phyloP scores from a whole-genome alignment of 2,888 invertebrate species.

The Allacma fusca region DNA sequence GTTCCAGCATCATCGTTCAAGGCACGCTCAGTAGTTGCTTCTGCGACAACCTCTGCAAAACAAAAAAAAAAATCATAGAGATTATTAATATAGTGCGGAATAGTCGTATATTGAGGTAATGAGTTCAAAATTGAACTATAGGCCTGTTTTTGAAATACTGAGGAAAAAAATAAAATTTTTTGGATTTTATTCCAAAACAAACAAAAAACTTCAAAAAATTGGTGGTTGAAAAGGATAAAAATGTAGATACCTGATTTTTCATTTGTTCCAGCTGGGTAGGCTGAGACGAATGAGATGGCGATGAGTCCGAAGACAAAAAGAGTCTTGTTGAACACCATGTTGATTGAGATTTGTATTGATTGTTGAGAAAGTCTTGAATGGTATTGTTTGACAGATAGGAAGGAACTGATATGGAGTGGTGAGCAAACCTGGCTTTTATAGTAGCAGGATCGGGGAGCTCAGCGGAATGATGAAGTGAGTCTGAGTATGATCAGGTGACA shows the following conservation, averaged over 20 bases:
- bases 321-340: slow-evolving; percentile 38
- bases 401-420: slow-evolving; percentile 41
- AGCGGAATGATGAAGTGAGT: background rate
- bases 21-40: slow-evolving; percentile 10
- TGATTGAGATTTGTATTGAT: slow-evolving; percentile 13
- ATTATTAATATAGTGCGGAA: too few species aligned
- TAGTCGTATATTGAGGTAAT: too few species aligned
- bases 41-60: slow-evolving; percentile 16
- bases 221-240: too few species aligned
- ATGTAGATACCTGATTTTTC: slow-evolving; percentile 42
- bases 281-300: slow-evolving; percentile 30
- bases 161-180: too few species aligned
- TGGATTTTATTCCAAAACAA: too few species aligned
- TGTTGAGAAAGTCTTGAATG: slow-evolving; percentile 12
- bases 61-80: background rate
- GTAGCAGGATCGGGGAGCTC: slow-evolving; percentile 19
- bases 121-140: background rate
- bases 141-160: background rate
- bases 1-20: slow-evolving; percentile 26
- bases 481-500: background rate
- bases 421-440: slow-evolving; percentile 28
- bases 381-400: slow-evolving; percentile 29
- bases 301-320: slow-evolving; percentile 26
- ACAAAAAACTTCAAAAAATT: too few species aligned
- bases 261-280: slow-evolving; percentile 20